Evolutionary conservation across 2,888 invertebrate species (phyloP).

Genomic region (Agrypnus murinus): DNA sequence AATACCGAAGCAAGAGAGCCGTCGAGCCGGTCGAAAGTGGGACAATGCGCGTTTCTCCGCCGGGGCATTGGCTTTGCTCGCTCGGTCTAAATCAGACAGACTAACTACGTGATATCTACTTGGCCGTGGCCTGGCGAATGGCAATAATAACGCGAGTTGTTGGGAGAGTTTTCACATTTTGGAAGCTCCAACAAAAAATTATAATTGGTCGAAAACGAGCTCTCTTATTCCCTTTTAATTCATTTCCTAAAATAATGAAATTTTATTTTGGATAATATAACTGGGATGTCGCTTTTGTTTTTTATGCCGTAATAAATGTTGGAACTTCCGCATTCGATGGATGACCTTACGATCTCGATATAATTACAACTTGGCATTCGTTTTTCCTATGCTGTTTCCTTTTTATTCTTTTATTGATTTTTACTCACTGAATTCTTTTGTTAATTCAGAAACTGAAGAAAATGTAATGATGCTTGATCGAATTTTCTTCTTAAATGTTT

Average conservation of each 20-base stretch:
- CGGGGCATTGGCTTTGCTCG: slow-evolving; percentile 52
- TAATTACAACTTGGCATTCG: slow-evolving; percentile 2
- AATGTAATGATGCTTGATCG: too few species aligned
- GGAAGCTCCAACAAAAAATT: slow-evolving; percentile 5
- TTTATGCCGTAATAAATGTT: background rate
- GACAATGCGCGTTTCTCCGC: slow-evolving; percentile 52
- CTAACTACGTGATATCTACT: slow-evolving; percentile 50
- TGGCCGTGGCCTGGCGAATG: slow-evolving; percentile 49
- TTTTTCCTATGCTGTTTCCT: too few species aligned
- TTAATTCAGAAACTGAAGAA: too few species aligned
- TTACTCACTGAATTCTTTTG: too few species aligned
- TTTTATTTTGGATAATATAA: background rate
- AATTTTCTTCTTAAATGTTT: too few species aligned
- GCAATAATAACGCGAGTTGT: slow-evolving; percentile 17
- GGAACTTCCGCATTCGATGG: slow-evolving; percentile 2
- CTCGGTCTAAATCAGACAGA: slow-evolving; percentile 48
- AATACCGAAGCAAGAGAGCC: slow-evolving; percentile 43
- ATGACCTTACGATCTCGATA: slow-evolving; percentile 7
- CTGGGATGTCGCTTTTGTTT: background rate
- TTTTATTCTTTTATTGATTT: too few species aligned
- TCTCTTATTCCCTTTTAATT: background rate
- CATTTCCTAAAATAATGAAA: slow-evolving; percentile 4
- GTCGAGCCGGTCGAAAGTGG: slow-evolving; percentile 52
- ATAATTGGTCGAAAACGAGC: slow-evolving; percentile 2
- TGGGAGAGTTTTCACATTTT: slow-evolving; percentile 22